Percentiles rank a stretch among this genome's conserved stretches.
Evolutionary conservation across 2,113 vertebrate genomes (phyloP).

Genomic region (Eurystomus gularis): DNA sequence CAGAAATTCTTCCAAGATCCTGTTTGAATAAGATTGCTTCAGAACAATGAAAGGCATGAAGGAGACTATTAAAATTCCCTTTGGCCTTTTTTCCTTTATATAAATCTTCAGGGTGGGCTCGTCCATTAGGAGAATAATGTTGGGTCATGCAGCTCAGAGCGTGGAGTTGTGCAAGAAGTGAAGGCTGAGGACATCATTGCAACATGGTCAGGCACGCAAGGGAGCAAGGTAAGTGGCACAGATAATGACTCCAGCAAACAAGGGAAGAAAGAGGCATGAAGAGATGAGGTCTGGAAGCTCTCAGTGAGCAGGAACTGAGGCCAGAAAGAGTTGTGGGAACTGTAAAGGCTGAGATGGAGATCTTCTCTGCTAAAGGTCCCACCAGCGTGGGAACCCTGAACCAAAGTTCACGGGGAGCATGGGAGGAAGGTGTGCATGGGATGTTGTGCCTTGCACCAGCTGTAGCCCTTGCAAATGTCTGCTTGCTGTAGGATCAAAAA

Average conservation of each 20-base stretch:
- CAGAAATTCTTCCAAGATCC: background rate
- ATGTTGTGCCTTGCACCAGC: background rate
- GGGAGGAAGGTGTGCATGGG: accelerated
- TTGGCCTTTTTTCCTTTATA: background rate
- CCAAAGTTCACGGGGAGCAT: accelerated
- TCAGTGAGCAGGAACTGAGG: background rate
- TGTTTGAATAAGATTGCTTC: background rate
- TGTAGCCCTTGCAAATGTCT: background rate
- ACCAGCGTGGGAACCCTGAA: background rate
- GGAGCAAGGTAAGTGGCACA: accelerated
- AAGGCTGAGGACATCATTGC: background rate
- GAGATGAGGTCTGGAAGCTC: background rate
- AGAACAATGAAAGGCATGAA: background rate
- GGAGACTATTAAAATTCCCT: background rate
- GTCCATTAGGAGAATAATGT: background rate
- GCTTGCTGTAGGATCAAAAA: background rate
- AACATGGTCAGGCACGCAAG: accelerated
- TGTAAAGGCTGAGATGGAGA: background rate
- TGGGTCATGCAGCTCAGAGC: accelerated
- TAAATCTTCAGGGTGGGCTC: background rate
- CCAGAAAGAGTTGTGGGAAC: background rate
- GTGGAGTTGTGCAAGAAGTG: background rate
- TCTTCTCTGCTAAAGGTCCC: no score
- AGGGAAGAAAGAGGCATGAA: background rate
- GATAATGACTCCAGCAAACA: accelerated